Evolutionary conservation across 2,888 invertebrate species (phyloP), one percentile per base, ranked within the genome.

Genomic region (Podotricha telesiphe): DNA sequence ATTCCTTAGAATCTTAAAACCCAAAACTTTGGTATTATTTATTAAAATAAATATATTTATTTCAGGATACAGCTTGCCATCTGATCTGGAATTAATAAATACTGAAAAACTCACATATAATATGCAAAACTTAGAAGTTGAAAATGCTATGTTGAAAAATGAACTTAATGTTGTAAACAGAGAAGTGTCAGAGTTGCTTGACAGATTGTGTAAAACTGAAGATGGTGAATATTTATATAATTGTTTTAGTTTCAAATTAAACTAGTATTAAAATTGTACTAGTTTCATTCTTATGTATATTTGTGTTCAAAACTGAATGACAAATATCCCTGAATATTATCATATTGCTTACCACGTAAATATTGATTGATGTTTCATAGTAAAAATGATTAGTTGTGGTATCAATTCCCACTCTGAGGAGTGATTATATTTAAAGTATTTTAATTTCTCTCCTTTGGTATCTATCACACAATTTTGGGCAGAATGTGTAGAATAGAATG

Each of bases 111-210:
- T 82, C 69, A 77, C 81, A 28, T 82, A 83, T 65, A 86, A 80
- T 67, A 76, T 89, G 81, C 87, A 91, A 80, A 88, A 89, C 77
- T 81, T 91, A 69, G 89, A 89, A 78, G 83, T 91, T 13, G 92
- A 92, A 77, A 93, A 93, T 82, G 84, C 86, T 3, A 89, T 92
- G 89, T 77, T 92, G 72, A 91, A 88, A 79, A 92, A 90, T 80
- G 92, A 93, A 80, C 82, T 91, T 4, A 89, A 88, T 78, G 88
- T 90, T 0, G 81, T 89, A 78, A 89, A 91, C 68, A 80, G 80
- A 73, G 92, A 93, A 79, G 79, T 91, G 1, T 76, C 85, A 42
- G 87, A 89, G 64, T 76, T 92, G 75, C 76, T 89, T 42, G 82
- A 84, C 5, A 84, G 82, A 56, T 78, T 91, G 47, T 79, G 79